Percentiles rank a stretch among this genome's conserved stretches.
Evolutionary conservation across 1,140 invertebrate species (phyloP).

Genomic region (Trachelipus rathkii): DNA sequence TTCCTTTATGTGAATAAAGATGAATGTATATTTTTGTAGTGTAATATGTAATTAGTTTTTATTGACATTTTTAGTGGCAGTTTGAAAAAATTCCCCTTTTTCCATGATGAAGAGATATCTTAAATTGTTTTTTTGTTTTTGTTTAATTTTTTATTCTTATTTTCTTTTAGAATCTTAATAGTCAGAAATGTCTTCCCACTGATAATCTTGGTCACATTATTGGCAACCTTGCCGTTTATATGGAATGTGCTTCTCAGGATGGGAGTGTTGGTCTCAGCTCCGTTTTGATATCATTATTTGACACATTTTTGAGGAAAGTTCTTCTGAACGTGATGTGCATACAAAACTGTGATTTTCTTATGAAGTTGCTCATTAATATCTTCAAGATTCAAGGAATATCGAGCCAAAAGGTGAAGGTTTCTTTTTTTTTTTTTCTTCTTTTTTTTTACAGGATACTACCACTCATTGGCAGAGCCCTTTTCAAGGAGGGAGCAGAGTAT

Average conservation of each 20-base stretch:
- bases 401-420: conserved; percentile 46
- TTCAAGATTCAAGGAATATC: conserved; percentile 51
- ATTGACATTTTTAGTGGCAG: too few species aligned
- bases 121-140: background rate
- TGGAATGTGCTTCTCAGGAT: conserved; percentile 86
- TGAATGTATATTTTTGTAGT: too few species aligned
- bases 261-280: conserved; percentile 62
- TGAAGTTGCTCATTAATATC: conserved; percentile 24
- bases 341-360: background rate
- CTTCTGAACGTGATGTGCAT: conserved; percentile 63
- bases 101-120: too few species aligned
- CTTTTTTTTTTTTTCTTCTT: too few species aligned
- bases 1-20: too few species aligned
- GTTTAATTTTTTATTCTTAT: background rate
- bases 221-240: conserved; percentile 84
- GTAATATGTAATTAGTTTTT: too few species aligned
- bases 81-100: too few species aligned
- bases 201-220: conserved; percentile 71
- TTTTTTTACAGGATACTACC: too few species aligned
- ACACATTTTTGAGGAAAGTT: conserved; percentile 76
- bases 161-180: conserved; percentile 67
- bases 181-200: conserved; percentile 75
- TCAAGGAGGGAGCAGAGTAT: too few species aligned
- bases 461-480: too few species aligned
- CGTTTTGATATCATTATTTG: conserved; percentile 72